These are phyloP conservation scores for Pristionchus fissidentatus DNA, from an alignment of 2,888 invertebrate genomes.

Conservation along the genomic window DNA sequence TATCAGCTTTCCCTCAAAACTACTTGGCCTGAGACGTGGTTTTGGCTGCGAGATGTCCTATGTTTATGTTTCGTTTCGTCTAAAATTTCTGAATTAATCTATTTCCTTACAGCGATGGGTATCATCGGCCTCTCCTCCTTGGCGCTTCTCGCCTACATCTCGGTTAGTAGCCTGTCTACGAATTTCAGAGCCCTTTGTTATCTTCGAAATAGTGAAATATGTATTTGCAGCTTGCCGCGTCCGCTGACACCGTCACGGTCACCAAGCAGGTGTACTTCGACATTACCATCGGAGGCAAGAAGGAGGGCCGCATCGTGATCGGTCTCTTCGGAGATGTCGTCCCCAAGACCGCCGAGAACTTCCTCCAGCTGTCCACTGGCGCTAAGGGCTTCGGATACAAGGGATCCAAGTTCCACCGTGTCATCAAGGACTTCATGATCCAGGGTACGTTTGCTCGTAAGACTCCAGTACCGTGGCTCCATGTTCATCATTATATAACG, in stretches of 20 bases:
- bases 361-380: conserved; percentile 84
- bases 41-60: neutral
- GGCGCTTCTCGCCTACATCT: conserved; percentile 47
- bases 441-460: conserved; percentile 85
- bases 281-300: conserved; percentile 59
- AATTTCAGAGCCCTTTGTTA: too few species aligned
- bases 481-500: neutral
- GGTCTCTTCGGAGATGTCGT: conserved; percentile 89
- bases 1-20: neutral
- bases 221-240: conserved; percentile 49
- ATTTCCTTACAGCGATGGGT: conserved; percentile 45
- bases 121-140: conserved; percentile 47
- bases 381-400: conserved; percentile 80
- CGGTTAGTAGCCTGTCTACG: neutral
- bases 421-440: conserved; percentile 91
- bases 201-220: neutral
- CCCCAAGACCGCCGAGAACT: conserved; percentile 89
- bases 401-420: conserved; percentile 87
- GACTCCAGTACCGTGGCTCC: neutral
- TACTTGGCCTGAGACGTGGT: neutral
- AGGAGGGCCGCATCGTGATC: conserved; percentile 85
- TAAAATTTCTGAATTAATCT: neutral
- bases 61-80: neutral
- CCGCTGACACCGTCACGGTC: conserved; percentile 59
- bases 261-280: conserved; percentile 62